Conservation (phyloP, 2,797 vertebrate species). For the Centropyge bicolor region DNA sequence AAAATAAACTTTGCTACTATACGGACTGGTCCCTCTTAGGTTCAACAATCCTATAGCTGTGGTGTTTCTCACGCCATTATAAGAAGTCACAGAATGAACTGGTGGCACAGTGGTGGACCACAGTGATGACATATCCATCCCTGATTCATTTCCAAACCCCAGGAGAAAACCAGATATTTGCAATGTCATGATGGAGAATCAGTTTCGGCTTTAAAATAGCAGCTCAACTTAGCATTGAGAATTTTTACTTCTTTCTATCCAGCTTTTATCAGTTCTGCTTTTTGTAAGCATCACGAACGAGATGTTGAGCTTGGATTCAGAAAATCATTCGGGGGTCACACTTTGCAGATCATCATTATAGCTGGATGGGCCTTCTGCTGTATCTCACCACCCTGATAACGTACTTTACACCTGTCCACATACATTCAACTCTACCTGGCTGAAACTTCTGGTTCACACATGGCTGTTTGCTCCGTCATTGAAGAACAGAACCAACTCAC, state of each 20-base stretch:
- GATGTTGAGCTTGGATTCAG: constrained; percentile 3
- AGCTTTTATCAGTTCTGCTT: constrained; percentile 46
- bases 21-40: constrained; percentile 77
- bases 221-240: constrained; percentile 51
- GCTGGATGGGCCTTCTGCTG: constrained; percentile 33
- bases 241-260: constrained; percentile 6
- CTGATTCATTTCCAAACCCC: constrained; percentile 38
- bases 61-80: constrained; percentile 31
- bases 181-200: constrained; percentile 18
- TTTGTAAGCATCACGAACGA: constrained; percentile 12
- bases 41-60: constrained; percentile 46
- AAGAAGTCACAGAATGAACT: constrained; percentile 37
- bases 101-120: constrained; percentile 65
- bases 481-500: constrained; percentile 20
- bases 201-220: constrained; percentile 57
- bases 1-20: constrained; percentile 58
- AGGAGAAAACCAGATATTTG: constrained; percentile 23
- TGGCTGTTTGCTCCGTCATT: background rate
- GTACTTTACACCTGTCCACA: constrained; percentile 39
- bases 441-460: constrained; percentile 19
- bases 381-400: constrained; percentile 24
- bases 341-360: constrained; percentile 32
- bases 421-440: constrained; percentile 60
- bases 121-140: constrained; percentile 51
- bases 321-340: constrained; percentile 15